Conservation (phyloP, 1,140 invertebrate species). For the Oryctes rhinoceros region DNA sequence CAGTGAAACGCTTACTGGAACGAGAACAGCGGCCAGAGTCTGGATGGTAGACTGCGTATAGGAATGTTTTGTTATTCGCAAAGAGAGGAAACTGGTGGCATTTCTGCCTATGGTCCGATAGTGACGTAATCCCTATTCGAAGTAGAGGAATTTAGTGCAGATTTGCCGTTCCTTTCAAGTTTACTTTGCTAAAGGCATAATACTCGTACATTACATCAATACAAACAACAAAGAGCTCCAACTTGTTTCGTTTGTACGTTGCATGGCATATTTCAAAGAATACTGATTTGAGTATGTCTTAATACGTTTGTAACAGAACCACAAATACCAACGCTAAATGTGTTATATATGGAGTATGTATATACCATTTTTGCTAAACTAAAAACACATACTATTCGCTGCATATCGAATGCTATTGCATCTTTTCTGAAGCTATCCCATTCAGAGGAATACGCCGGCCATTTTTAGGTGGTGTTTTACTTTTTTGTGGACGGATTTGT, state of each 20-base stretch:
- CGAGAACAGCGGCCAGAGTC: neutral
- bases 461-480: no score
- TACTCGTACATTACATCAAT: neutral
- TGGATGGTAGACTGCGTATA: neutral
- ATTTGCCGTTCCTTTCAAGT: constrained; percentile 39
- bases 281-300: neutral
- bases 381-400: no score
- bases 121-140: neutral
- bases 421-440: no score
- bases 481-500: no score
- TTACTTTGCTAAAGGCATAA: constrained; percentile 20
- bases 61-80: constrained; percentile 34
- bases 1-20: neutral
- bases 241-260: neutral
- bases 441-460: no score
- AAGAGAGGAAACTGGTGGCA: neutral
- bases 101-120: neutral
- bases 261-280: neutral
- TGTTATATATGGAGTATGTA: neutral
- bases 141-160: constrained; percentile 36
- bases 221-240: neutral
- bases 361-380: no score
- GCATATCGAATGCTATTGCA: no score
- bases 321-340: neutral
- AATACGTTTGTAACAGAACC: neutral